Conservation (phyloP, 2,113 vertebrate genomes). For the Pterophyllum scalare region DNA sequence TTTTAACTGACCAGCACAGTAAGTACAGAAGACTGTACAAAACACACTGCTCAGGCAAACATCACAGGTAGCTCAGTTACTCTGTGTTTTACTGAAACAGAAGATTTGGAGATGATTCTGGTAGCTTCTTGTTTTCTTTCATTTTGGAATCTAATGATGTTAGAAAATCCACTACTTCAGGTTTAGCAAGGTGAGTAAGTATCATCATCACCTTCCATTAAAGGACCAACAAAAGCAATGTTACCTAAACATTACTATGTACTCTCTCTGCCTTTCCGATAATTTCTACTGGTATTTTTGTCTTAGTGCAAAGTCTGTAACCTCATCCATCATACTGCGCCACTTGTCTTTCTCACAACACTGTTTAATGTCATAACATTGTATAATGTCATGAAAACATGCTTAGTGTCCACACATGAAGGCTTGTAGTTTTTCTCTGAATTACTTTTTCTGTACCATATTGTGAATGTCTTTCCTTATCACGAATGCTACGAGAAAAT, state of each 20-base stretch:
- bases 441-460: background rate
- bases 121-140: background rate
- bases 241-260: background rate
- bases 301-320: slow-evolving; percentile 14
- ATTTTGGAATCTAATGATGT: background rate
- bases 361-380: slow-evolving; percentile 33
- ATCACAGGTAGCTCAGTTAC: background rate
- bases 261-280: slow-evolving; percentile 9
- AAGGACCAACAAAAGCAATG: background rate
- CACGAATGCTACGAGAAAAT: background rate
- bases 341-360: background rate
- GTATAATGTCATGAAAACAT: slow-evolving; percentile 6
- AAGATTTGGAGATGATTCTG: background rate
- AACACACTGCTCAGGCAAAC: background rate
- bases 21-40: background rate
- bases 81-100: slow-evolving; percentile 22
- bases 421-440: background rate
- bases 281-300: background rate
- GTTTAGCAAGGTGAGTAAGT: background rate
- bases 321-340: background rate
- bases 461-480: background rate
- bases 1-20: background rate
- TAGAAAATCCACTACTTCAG: background rate
- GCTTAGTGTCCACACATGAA: background rate
- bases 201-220: background rate